A percentile compares a stretch with the other conserved stretches of the same genome.
Evolutionary conservation across 2,797 vertebrate genomes (phyloP).

Genomic region (Ctenopoma multispine): DNA sequence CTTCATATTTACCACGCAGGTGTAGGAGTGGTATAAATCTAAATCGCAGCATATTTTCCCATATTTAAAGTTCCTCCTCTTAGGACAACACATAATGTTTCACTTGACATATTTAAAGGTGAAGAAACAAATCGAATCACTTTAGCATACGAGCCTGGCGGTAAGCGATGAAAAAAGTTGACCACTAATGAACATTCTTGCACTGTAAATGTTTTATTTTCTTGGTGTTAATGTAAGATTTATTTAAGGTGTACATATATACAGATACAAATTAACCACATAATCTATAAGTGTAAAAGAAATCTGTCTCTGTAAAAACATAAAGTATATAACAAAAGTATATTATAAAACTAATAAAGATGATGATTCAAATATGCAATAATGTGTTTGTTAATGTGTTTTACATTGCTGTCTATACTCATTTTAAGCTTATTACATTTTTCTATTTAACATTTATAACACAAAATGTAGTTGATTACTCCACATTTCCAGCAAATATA

Average conservation of each 20-base stretch:
- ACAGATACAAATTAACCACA: conserved; percentile 85
- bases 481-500: too few species aligned
- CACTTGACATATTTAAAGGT: conserved; percentile 38
- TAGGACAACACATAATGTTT: not conserved
- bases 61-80: not conserved
- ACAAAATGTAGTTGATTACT: too few species aligned
- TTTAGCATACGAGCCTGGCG: conserved; percentile 59
- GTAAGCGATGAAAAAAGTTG: conserved; percentile 47
- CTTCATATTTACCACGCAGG: not conserved
- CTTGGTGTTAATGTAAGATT: conserved; percentile 83
- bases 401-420: conserved; percentile 1
- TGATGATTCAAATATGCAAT: conserved; percentile 78
- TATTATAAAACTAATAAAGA: conserved; percentile 86
- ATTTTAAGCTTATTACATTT: not conserved
- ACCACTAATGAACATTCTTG: conserved; percentile 74
- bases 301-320: conserved; percentile 86
- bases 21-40: too few species aligned
- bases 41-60: not conserved
- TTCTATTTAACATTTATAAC: too few species aligned
- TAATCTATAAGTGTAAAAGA: conserved; percentile 86
- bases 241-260: conserved; percentile 85
- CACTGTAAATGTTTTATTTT: conserved; percentile 83
- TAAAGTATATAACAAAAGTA: conserved; percentile 85
- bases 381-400: conserved; percentile 32
- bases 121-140: conserved; percentile 12